Conservation (phyloP, 53 echinoderm and acorn worm species). For the Paracentrotus lividus region DNA sequence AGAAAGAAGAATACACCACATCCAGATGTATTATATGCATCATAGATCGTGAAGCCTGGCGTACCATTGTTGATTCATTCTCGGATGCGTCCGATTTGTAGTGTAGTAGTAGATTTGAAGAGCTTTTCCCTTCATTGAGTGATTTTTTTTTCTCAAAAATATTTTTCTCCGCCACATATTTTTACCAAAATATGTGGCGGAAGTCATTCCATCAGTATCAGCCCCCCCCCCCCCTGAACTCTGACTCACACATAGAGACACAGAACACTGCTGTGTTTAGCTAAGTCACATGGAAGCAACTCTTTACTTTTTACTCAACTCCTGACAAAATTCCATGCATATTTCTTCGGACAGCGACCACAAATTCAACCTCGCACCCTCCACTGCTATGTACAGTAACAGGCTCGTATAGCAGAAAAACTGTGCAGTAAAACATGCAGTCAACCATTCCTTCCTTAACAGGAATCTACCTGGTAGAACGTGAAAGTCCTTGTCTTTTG, state of each 20-base stretch:
- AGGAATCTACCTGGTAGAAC: too few species aligned
- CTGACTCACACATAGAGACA: neutral
- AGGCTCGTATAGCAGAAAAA: neutral
- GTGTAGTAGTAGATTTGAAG: too few species aligned
- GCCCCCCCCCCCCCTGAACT: neutral
- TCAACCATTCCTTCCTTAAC: neutral
- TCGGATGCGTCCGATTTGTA: too few species aligned
- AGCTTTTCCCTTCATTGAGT: too few species aligned
- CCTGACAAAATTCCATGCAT: neutral
- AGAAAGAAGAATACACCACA: too few species aligned
- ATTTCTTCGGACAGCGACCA: neutral
- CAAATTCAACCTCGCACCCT: neutral
- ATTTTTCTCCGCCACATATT: too few species aligned
- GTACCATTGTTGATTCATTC: too few species aligned
- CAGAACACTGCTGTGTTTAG: constrained; percentile 9
- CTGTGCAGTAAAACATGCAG: neutral
- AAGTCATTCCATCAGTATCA: neutral
- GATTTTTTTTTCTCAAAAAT: too few species aligned
- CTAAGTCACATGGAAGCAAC: neutral
- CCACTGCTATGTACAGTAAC: neutral
- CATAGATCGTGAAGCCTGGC: too few species aligned
- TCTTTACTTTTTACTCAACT: neutral
- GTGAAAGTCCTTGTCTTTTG: too few species aligned
- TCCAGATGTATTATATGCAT: too few species aligned
- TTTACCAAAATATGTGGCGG: too few species aligned